These are phyloP conservation scores for Echinops telfairi DNA, from an alignment of 2,113 vertebrate genomes.

Conservation along the genomic window DNA sequence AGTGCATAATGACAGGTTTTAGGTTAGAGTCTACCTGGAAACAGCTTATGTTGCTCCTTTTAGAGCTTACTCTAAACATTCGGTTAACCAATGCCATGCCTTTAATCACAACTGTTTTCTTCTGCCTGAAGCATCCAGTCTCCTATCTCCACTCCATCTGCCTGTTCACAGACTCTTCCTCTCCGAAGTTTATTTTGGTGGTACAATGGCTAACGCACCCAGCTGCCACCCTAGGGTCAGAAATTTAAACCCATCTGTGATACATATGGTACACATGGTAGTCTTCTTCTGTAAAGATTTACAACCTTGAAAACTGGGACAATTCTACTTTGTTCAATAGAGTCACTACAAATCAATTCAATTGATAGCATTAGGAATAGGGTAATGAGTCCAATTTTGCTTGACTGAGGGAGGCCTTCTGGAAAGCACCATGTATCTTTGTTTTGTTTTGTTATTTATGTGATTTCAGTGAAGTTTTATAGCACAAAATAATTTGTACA, in stretches of 20 bases:
- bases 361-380: background rate
- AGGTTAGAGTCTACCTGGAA: background rate
- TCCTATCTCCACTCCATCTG: slow-evolving; percentile 45
- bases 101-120: background rate
- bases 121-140: slow-evolving; percentile 5
- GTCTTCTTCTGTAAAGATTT: too few relatives aligned
- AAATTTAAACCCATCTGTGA: too few relatives aligned
- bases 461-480: too few relatives aligned
- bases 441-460: too few relatives aligned
- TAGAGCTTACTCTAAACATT: background rate
- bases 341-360: too few relatives aligned
- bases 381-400: background rate
- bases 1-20: slow-evolving; percentile 14
- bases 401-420: background rate
- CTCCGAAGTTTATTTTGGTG: background rate
- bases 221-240: too few relatives aligned
- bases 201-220: too few relatives aligned
- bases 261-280: too few relatives aligned
- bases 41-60: background rate
- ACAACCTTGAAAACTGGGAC: too few relatives aligned
- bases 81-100: background rate
- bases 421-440: background rate
- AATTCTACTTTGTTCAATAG: too few relatives aligned
- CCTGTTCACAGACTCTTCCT: slow-evolving; percentile 12
- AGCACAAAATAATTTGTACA: too few relatives aligned